Base-by-base conservation (phyloP, 2,113 vertebrate species). In the Xenopus laevis region DNA sequence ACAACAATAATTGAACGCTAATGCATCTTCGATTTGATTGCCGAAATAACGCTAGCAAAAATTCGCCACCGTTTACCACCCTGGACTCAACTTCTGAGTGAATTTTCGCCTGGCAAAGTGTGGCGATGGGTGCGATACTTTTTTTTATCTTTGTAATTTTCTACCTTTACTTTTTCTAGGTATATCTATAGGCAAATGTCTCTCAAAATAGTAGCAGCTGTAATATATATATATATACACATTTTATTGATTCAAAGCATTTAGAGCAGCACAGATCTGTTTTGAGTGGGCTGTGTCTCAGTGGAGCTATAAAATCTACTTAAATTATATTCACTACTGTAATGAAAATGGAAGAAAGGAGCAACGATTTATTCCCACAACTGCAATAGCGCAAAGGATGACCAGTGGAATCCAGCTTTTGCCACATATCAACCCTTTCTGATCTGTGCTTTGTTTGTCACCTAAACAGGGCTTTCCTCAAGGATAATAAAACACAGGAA, bases 181-280 rank as follows among this genome's bases (percentile, higher is more conserved):
- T 40, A 6, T 40, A 7, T 40, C 33, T 40, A 40, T 40, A 7
- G 8, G 33, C 8, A 40, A 7, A 16, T 50, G 80, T 6, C 20
- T 65, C 65, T 84, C 75, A 87, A 84, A 85, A 79, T 82, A 86
- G 16, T 53, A 10, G 0, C 13, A 52, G n/a, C 77, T 82, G 55
- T 68, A 78, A 69, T 71, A 57, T 71, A 50, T 16, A 1, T 77
- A 78, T 61, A 78, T 80, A 79, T 78, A 3, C 81, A 81, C 74
- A 80, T 8, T 40, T 13, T 40, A 81, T 79, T 83, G 78, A 83
- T 82, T 84, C 71, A 79, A 63, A 78, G 71, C 71, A 73, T 82
- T 88, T 86, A 71, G 63, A 83, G 55, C 72, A 74, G 79, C 74
- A 72, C 65, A 69, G 18, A 60, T 80, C 76, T 85, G 60, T 82